phyloP scores from a whole-genome alignment of 2,113 vertebrate species.

The Ptyas mucosa region DNA sequence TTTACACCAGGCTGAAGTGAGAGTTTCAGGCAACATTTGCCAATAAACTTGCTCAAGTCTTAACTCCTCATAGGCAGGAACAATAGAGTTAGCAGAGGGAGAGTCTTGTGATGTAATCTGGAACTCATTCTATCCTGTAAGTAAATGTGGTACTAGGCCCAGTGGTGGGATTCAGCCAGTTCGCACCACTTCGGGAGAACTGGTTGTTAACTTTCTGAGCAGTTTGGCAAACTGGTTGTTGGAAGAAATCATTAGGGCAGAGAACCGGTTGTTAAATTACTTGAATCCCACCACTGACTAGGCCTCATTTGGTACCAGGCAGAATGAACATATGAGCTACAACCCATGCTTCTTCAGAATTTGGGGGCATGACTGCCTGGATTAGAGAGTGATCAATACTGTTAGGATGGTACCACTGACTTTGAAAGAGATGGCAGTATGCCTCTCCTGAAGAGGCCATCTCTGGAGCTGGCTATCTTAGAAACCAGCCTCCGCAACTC shows the following conservation, averaged over 20 bases:
- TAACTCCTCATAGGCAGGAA: neutral
- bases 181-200: too few relatives aligned
- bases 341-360: neutral
- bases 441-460: neutral
- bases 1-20: neutral
- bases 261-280: too few relatives aligned
- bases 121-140: neutral
- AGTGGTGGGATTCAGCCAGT: too few relatives aligned
- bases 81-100: neutral
- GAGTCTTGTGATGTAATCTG: neutral
- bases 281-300: too few relatives aligned
- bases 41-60: neutral
- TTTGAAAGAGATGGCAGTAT: neutral
- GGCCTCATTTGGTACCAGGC: neutral
- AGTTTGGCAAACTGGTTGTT: too few relatives aligned
- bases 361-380: neutral
- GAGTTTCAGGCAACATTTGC: neutral
- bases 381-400: neutral
- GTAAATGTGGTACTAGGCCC: neutral
- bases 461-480: neutral
- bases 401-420: neutral
- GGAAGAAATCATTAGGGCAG: too few relatives aligned
- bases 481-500: neutral
- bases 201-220: too few relatives aligned
- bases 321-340: neutral